Evolutionary conservation across 2,888 invertebrate genomes (phyloP), one percentile per base, ranked within the genome.

Genomic region (Empis livida): DNA sequence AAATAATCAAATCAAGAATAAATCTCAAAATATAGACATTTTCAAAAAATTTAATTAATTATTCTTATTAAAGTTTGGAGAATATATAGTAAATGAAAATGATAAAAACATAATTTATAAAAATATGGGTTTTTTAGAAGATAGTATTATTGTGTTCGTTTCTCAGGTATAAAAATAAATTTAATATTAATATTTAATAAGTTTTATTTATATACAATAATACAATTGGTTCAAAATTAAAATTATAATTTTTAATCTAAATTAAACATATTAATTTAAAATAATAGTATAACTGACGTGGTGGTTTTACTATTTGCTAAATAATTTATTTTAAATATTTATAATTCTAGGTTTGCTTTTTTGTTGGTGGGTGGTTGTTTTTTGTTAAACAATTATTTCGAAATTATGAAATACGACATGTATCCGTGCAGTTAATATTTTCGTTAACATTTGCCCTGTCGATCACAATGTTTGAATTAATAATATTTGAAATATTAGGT

Each of bases 381-480:
- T 99, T 99, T 64, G 88, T 96, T 59, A 96, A 94, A 67, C 89
- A 94, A 68, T 74, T 99, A 42, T 99, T 97, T 65, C 81, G 89
- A 54, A 93, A 99, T 65, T 99, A 99, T 73, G 97, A 99, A 73
- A 92, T 96, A 6, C 90, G 94, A 59, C 93, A 97, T 64, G 79
- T 87, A 50, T 74, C 92, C 49, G 95, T 99, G 2, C 92, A 97
- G 67, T 73, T 97, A 5, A 90, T 96, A 62, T 99, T 99, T 68
- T 95, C 97, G 0, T 77, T 86, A 23, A 99, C 95, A 32, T 92
- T 99, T 65, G 87, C 97, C 0, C 73, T 99, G 14, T 97, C 97
- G 20, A 94, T 97, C 62, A 93, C 95, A 3, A 94, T 99, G 93
- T 99, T 99, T 70, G 97, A 99, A 67, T 73, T 99, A 49, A 97